Evolutionary conservation across 1,140 invertebrate species (phyloP).

Genomic region (Dendrolimus kikuchii): DNA sequence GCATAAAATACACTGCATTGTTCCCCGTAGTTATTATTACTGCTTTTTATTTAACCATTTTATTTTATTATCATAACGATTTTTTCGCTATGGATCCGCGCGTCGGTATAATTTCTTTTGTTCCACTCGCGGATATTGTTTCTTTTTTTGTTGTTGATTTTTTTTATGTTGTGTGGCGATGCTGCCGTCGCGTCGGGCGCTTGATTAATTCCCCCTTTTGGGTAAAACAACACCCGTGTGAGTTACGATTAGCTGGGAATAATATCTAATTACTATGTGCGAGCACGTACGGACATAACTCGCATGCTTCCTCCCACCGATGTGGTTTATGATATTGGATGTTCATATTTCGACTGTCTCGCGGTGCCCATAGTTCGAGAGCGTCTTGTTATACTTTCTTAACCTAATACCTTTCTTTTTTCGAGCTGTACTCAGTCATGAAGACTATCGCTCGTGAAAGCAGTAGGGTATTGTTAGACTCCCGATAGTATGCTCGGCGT

Average conservation of each 20-base stretch:
- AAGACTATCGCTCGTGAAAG: no score
- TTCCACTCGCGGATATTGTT: constrained; percentile 61
- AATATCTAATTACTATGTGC: constrained; percentile 71
- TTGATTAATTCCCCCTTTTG: constrained; percentile 68
- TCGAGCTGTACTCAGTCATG: no score
- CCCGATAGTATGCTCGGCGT: no score
- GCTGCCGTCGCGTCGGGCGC: constrained; percentile 40
- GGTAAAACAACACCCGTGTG: constrained; percentile 66
- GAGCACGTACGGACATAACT: constrained; percentile 67
- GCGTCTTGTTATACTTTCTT: constrained; percentile 22
- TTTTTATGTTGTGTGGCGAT: constrained; percentile 49
- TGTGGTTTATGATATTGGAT: constrained; percentile 69
- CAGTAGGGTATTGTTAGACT: no score
- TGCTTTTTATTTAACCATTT: constrained; percentile 63
- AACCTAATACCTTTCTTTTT: background rate
- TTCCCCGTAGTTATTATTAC: constrained; percentile 63
- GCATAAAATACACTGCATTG: constrained; percentile 47
- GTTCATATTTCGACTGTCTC: constrained; percentile 66
- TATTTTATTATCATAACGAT: constrained; percentile 68
- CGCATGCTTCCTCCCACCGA: constrained; percentile 57
- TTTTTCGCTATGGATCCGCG: constrained; percentile 56
- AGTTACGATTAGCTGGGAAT: constrained; percentile 65
- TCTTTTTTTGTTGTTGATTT: constrained; percentile 47
- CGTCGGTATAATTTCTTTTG: constrained; percentile 66
- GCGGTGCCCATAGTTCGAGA: constrained; percentile 46